Base-by-base conservation (phyloP, 53 echinoderm and acorn worm species). In the Pentamera pediparva region DNA sequence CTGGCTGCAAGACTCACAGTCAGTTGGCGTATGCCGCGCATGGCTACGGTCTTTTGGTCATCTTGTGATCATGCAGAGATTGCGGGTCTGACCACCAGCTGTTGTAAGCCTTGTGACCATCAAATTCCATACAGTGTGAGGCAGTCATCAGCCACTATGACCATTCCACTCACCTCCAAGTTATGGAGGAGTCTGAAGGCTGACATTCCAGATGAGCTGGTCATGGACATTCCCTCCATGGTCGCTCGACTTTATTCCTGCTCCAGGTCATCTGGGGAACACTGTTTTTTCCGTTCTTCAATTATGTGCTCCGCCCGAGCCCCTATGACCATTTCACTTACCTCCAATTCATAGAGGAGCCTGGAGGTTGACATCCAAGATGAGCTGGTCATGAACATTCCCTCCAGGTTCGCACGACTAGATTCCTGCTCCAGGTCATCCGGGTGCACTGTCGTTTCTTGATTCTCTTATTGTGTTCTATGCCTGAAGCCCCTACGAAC, bases 291-390 rank as follows among this genome's bases (percentile, higher is more conserved):
- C n/a, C n/a, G n/a, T n/a, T n/a, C n/a, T n/a, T n/a, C n/a, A n/a
- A n/a, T n/a, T n/a, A n/a, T n/a, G n/a, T n/a, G n/a, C n/a, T n/a
- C n/a, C n/a, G n/a, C n/a, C n/a, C n/a, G n/a, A n/a, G n/a, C n/a
- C n/a, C n/a, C n/a, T n/a, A n/a, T n/a, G n/a, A n/a, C n/a, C n/a
- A n/a, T n/a, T n/a, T n/a, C n/a, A n/a, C n/a, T 8, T 75, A 92
- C 93, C 87, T 93, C 93, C 11, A 93, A 82, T n/a, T 93, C 89
- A 29, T 93, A 93, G n/a, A 93, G 86, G 1, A 93, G 75, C 59
- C 93, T 77, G 82, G 89, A 93, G 4, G 93, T 84, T 30, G 93
- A 93, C 89, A 93, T 93, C 77, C 86, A 78, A 30, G 86, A 82
- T 15, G 78, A 60, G 62, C 80, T 86, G 47, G 89, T 83, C 40